Evolutionary conservation across 2,888 invertebrate genomes (phyloP), one percentile per base, ranked within the genome.

Genomic region (Trissoscelio sp.): DNA sequence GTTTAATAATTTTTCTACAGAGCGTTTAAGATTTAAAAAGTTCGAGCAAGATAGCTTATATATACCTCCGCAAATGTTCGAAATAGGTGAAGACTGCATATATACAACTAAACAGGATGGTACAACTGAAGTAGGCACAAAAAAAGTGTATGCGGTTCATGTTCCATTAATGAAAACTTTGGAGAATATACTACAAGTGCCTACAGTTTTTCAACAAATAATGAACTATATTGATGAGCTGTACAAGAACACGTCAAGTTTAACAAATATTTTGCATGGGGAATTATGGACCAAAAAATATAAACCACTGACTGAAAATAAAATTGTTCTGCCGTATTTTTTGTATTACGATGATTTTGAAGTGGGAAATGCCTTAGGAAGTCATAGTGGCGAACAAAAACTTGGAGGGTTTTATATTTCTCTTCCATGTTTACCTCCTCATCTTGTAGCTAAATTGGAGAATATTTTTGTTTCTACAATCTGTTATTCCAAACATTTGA

Each of bases 341-440:
- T 31, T 53, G 11, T 53, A 53, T 31, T 53, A 14, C 16, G 53
- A 53, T 16, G 53, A 53, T 1, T 31, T 53, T 7, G 53, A 53
- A 53, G 4, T 16, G 1, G 16, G 53, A 16, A 53, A 53, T 31
- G 0, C 31, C 0, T 53, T 53, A 31, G 12, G 14, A 9, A 53
- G 53, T 14, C 53, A 53, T 16, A 7, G 2, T 14, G 16, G 53
- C 1, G 53, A 28, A 31, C 14, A 53, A 31, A 53, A 53, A 16
- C 9, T 53, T 16, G 53, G 53, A 0, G 31, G 31, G 1, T 1
- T 31, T 1, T 53, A 31, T 9, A 16, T 31, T 1, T 53, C 31
- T 0, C 31, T 53, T n/a, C n/a, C 31, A 9, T 14, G 53, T 53
- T 14, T 53, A 9, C 53, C 53, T 31, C 53, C 53, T 28, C 31